Percentiles rank a stretch among this genome's conserved stretches.
These are phyloP conservation scores for Yoshiicerus persimilis DNA, from an alignment of 1,140 invertebrate genomes.

Conservation along the genomic window DNA sequence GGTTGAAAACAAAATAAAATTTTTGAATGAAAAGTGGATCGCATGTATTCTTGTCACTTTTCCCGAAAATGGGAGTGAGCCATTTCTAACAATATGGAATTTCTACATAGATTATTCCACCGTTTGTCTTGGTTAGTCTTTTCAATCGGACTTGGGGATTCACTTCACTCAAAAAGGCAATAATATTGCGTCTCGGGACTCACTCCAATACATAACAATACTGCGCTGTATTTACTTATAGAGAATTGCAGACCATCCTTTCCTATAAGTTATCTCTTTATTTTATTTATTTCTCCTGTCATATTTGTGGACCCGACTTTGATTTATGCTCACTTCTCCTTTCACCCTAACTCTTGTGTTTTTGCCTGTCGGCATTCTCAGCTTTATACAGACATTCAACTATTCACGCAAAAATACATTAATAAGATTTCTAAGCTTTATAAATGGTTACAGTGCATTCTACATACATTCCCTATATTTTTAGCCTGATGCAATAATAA, in stretches of 20 bases:
- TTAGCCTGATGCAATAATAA: no score
- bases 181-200: neutral
- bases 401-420: neutral
- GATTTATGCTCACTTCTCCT: constrained; percentile 41
- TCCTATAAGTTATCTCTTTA: constrained; percentile 1
- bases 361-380: neutral
- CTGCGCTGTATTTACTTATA: neutral
- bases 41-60: neutral
- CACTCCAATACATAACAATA: neutral
- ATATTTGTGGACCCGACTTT: constrained; percentile 45
- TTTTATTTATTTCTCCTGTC: constrained; percentile 46
- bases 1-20: neutral
- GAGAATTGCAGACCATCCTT: neutral
- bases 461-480: no score
- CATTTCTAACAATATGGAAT: neutral
- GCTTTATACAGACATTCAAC: neutral
- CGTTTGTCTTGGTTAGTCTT: neutral
- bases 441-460: no score
- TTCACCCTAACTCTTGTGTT: constrained; percentile 1
- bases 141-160: neutral
- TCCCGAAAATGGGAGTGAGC: neutral
- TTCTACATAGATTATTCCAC: neutral
- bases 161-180: neutral
- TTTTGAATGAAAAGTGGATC: neutral
- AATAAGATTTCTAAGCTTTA: neutral